Conservation (phyloP, 2,113 vertebrate genomes). For the Saccopteryx bilineata region DNA sequence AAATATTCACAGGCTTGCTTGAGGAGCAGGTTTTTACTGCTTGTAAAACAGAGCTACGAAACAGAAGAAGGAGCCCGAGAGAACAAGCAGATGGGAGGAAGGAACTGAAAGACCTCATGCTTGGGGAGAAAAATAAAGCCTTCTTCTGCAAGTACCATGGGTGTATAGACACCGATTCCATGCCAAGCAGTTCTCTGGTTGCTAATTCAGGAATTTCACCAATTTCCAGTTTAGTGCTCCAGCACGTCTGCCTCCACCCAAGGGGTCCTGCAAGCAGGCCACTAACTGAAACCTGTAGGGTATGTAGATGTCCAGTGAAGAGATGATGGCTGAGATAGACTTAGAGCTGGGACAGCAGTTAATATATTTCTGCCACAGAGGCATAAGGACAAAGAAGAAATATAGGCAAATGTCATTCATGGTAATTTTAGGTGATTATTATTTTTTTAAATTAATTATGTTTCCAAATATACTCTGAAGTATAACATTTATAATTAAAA, state of each 20-base stretch:
- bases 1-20: conserved; percentile 69
- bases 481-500: neutral
- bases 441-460: conserved; percentile 10
- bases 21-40: conserved; percentile 67
- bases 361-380: neutral
- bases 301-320: neutral
- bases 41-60: conserved; percentile 63
- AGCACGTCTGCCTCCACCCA: neutral
- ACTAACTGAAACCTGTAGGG: neutral
- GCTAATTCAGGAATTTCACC: conserved; percentile 4
- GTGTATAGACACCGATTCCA: neutral
- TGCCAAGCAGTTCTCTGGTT: neutral
- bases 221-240: neutral
- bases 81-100: conserved; percentile 74
- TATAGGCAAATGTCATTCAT: neutral
- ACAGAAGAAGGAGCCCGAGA: conserved; percentile 48
- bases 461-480: neutral
- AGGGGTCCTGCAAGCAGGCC: neutral
- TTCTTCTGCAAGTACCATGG: conserved; percentile 13
- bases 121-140: conserved; percentile 52
- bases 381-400: neutral
- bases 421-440: neutral
- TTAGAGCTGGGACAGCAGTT: neutral
- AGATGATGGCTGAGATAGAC: neutral
- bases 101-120: conserved; percentile 55